Evolutionary conservation across 2,888 invertebrate species (phyloP).

Genomic region (Eristalinus aeneus): DNA sequence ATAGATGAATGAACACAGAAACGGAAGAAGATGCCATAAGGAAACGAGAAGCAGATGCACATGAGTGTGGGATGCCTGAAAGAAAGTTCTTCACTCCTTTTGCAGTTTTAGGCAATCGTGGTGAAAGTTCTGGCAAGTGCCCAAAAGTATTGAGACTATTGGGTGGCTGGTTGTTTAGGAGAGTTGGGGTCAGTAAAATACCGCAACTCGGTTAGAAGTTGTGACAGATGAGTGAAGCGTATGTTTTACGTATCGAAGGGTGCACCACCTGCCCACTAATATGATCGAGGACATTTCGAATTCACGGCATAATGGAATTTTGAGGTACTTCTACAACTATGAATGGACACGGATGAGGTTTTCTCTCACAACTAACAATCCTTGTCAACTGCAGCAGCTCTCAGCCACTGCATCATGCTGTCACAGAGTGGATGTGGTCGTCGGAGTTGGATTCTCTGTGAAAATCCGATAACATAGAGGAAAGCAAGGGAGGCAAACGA

Average conservation of each 20-base stretch:
- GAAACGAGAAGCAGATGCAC: constrained; percentile 48
- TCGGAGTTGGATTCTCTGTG: too few species aligned
- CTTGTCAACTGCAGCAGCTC: too few species aligned
- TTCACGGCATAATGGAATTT: neutral
- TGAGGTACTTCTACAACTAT: neutral
- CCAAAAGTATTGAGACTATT: constrained; percentile 25
- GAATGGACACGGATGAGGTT: neutral
- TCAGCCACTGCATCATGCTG: too few species aligned
- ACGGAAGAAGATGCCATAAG: neutral
- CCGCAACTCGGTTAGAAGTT: constrained; percentile 5
- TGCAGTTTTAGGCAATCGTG: constrained; percentile 27
- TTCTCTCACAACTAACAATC: too few species aligned
- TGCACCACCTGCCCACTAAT: neutral
- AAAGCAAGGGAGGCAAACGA: too few species aligned
- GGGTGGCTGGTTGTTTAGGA: neutral
- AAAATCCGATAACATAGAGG: too few species aligned
- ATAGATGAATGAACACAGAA: neutral
- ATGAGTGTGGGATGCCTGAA: constrained; percentile 21
- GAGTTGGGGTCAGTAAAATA: constrained; percentile 22
- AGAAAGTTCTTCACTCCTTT: neutral
- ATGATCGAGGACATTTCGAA: neutral
- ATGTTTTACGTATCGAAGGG: neutral
- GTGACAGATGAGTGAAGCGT: neutral
- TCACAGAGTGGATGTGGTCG: too few species aligned
- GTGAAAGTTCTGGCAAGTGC: constrained; percentile 34